Percentiles rank a stretch among this genome's conserved stretches.
These are phyloP conservation scores for Australoheros facetus DNA, from an alignment of 2,797 vertebrate species.

Conservation along the genomic window DNA sequence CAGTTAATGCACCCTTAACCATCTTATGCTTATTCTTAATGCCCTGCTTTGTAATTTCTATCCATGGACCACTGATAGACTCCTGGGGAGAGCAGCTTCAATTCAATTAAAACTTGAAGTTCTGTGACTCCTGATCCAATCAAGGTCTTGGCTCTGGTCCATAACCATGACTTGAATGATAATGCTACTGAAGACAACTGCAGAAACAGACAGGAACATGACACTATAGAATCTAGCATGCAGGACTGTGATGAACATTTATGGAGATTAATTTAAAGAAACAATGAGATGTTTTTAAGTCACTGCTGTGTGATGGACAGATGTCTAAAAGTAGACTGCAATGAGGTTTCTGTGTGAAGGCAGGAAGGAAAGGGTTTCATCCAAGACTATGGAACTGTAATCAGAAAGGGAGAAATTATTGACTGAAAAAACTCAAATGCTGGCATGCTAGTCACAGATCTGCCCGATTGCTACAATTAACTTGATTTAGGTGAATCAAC, in stretches of 20 bases:
- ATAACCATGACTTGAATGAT: slow-evolving; percentile 63
- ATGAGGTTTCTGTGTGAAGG: slow-evolving; percentile 1
- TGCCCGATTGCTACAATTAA: neutral
- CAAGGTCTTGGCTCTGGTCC: slow-evolving; percentile 59
- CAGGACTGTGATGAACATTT: slow-evolving; percentile 22
- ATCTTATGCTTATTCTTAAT: slow-evolving; percentile 58
- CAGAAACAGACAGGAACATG: slow-evolving; percentile 35
- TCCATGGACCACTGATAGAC: slow-evolving; percentile 41
- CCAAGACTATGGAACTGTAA: neutral
- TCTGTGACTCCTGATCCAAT: slow-evolving; percentile 70
- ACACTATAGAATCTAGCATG: slow-evolving; percentile 16
- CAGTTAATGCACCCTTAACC: slow-evolving; percentile 43
- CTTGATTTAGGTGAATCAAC: neutral
- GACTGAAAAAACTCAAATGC: neutral
- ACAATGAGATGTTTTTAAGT: slow-evolving; percentile 33
- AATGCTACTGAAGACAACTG: slow-evolving; percentile 42
- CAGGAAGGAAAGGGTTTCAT: neutral
- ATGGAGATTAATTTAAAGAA: slow-evolving; percentile 19
- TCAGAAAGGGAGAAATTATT: neutral
- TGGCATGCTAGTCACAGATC: neutral
- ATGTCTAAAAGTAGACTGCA: slow-evolving; percentile 2
- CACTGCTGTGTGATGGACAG: neutral
- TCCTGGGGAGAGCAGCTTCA: slow-evolving; percentile 55
- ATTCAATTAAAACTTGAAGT: slow-evolving; percentile 74
- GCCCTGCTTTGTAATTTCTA: slow-evolving; percentile 54